These are phyloP conservation scores for Cyprinodon tularosa DNA, from an alignment of 2,113 vertebrate species.

Conservation along the genomic window DNA sequence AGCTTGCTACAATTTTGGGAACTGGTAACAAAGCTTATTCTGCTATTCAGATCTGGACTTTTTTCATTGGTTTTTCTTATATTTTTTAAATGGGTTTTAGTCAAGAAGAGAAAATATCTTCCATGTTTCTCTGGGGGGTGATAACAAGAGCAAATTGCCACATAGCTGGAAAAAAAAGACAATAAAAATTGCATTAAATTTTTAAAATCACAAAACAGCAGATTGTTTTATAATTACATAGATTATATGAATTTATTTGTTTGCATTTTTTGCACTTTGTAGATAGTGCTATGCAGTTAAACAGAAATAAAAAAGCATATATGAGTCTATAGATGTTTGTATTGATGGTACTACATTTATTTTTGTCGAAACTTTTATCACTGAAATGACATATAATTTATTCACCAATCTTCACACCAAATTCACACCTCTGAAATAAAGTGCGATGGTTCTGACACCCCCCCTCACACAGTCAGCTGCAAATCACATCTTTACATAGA, in stretches of 20 bases:
- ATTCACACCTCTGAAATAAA: slow-evolving; percentile 24
- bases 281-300: background rate
- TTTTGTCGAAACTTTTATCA: slow-evolving; percentile 14
- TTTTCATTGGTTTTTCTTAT: background rate
- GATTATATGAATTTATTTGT: background rate
- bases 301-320: background rate
- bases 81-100: background rate
- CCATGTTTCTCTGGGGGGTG: background rate
- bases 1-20: background rate
- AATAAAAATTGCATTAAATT: background rate
- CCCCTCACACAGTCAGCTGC: slow-evolving; percentile 10
- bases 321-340: background rate
- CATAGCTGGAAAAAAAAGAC: background rate
- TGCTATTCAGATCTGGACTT: background rate
- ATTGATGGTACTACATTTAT: slow-evolving; percentile 5
- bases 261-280: background rate
- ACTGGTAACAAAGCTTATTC: background rate
- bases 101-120: background rate
- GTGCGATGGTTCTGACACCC: slow-evolving; percentile 9
- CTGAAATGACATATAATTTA: slow-evolving; percentile 33
- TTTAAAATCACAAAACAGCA: background rate
- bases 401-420: slow-evolving; percentile 5
- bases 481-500: slow-evolving; percentile 14
- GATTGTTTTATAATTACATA: background rate
- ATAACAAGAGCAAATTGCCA: background rate